These are phyloP conservation scores for Drosophila lowei DNA, from an alignment of 1,140 invertebrate species.

Conservation along the genomic window DNA sequence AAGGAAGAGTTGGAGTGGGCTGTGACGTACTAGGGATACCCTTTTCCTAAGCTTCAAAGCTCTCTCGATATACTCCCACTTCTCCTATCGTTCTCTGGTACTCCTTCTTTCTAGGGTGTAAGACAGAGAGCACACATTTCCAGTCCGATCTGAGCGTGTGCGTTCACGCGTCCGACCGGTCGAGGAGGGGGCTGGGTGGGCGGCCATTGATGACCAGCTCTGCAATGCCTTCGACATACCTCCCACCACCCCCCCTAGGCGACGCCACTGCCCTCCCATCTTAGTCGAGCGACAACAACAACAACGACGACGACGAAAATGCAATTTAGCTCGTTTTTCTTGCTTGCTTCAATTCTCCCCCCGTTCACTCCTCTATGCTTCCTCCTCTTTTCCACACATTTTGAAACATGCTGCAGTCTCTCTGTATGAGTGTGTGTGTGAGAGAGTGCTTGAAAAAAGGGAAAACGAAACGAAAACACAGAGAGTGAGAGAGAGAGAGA, in stretches of 20 bases:
- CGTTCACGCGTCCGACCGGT: too few relatives aligned
- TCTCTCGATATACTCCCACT: too few relatives aligned
- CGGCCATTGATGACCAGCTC: slow-evolving; percentile 28
- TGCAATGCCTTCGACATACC: background rate
- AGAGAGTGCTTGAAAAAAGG: slow-evolving; percentile 69
- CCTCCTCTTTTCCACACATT: slow-evolving; percentile 44
- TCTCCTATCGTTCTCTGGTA: too few relatives aligned
- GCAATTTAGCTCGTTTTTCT: slow-evolving; percentile 80
- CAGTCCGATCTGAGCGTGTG: too few relatives aligned
- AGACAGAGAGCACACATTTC: too few relatives aligned
- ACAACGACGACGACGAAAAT: slow-evolving; percentile 68
- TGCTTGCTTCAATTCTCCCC: slow-evolving; percentile 61
- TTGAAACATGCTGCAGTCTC: slow-evolving; percentile 41
- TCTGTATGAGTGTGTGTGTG: slow-evolving; percentile 21
- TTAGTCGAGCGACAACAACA: slow-evolving; percentile 54
- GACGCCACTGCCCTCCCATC: slow-evolving; percentile 54
- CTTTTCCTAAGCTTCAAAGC: background rate
- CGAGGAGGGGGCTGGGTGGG: slow-evolving; percentile 23
- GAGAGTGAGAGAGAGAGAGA: slow-evolving; percentile 26
- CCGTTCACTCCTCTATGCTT: slow-evolving; percentile 7
- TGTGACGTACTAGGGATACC: slow-evolving; percentile 13
- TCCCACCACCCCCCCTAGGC: slow-evolving; percentile 11
- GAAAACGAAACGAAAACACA: slow-evolving; percentile 78
- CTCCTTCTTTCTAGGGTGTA: too few relatives aligned
- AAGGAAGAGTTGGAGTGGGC: slow-evolving; percentile 6